Evolutionary conservation across 2,113 vertebrate genomes (phyloP), one percentile per base, ranked within the genome.

Genomic region (Rhinogobius similis): DNA sequence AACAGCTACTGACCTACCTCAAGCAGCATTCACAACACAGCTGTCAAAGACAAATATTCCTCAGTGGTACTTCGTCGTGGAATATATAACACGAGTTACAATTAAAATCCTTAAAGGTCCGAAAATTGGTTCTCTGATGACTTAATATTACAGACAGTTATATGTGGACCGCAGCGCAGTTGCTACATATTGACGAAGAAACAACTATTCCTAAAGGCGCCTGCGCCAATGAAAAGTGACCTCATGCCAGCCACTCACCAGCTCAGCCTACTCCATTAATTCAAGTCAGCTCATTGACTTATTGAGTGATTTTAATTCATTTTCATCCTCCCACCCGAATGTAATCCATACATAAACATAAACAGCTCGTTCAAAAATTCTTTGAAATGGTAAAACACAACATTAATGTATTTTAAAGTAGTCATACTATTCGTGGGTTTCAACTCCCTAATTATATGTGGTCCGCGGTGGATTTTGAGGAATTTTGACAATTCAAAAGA

Each of bases 181-280:
- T 78, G 62, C 73, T 82, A 79, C 73, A 86, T 75, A 78, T 81
- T 83, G 79, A 86, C 56, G 53, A 80, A 85, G 71, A 82, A 81
- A 85, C 72, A n/a, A 63, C 21, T 62, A 69, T 72, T 70, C 62
- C 41, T 27, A 0, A 73, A 14, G n/a, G 89, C 89, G 88, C 89
- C 68, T 91, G 89, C 83, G 87, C 82, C 27, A n/a, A 2, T 12
- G 13, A 67, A 52, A 52, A 26, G 82, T 89, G 81, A 87, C 79
- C 63, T 88, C 85, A 88, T 79, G 75, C 77, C 59, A 67, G 21
- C 21, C 65, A 44, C 52, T 50, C 46, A 21, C 8, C 46, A 46
- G 43, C 43, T 10, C 46, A 21, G 46, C n/a, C 44, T 18, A 46
- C 44, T 20, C 20, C 44, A 46, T 46, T 46, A 9, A 41, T 41